Percentiles rank a stretch among this genome's conserved stretches.
These are phyloP conservation scores for Trichopoda pennipes DNA, from an alignment of 2,888 invertebrate species.

Conservation along the genomic window DNA sequence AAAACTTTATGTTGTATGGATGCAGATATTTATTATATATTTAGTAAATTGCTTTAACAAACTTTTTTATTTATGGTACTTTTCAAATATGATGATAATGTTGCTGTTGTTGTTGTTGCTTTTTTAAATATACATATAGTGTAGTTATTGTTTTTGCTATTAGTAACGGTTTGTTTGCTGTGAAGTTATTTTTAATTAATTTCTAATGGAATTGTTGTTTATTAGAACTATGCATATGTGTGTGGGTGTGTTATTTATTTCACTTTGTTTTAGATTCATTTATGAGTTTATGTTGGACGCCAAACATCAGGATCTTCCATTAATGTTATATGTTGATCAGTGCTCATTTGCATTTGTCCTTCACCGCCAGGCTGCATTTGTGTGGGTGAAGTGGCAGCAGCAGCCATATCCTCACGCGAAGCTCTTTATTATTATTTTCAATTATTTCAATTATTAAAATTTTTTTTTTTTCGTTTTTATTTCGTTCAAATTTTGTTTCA, in stretches of 20 bases:
- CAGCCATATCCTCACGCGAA: slow-evolving; percentile 91
- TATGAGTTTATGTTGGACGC: slow-evolving; percentile 91
- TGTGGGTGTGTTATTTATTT: slow-evolving; percentile 23
- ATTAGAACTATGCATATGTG: slow-evolving; percentile 12
- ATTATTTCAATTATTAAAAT: slow-evolving; percentile 13
- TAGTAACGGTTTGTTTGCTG: slow-evolving; percentile 59
- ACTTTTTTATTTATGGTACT: slow-evolving; percentile 38
- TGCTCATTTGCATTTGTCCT: slow-evolving; percentile 80
- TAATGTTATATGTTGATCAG: slow-evolving; percentile 88
- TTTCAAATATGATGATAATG: slow-evolving; percentile 23
- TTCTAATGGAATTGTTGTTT: slow-evolving; percentile 43
- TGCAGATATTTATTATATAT: slow-evolving; percentile 25
- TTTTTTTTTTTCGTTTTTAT: slow-evolving; percentile 17
- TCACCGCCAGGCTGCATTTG: slow-evolving; percentile 83
- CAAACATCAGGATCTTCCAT: slow-evolving; percentile 97
- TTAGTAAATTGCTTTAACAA: slow-evolving; percentile 62
- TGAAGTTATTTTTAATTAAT: slow-evolving; percentile 32
- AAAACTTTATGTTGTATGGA: slow-evolving; percentile 49
- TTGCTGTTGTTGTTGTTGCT: slow-evolving; percentile 16
- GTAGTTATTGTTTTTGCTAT: slow-evolving; percentile 63
- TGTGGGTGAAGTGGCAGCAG: slow-evolving; percentile 87
- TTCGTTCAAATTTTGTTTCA: slow-evolving; percentile 69
- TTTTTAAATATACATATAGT: slow-evolving; percentile 40
- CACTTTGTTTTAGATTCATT: slow-evolving; percentile 17
- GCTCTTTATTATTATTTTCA: slow-evolving; percentile 83